Evolutionary conservation across 1,140 invertebrate genomes (phyloP).

Genomic region (Pollicipes pollicipes): DNA sequence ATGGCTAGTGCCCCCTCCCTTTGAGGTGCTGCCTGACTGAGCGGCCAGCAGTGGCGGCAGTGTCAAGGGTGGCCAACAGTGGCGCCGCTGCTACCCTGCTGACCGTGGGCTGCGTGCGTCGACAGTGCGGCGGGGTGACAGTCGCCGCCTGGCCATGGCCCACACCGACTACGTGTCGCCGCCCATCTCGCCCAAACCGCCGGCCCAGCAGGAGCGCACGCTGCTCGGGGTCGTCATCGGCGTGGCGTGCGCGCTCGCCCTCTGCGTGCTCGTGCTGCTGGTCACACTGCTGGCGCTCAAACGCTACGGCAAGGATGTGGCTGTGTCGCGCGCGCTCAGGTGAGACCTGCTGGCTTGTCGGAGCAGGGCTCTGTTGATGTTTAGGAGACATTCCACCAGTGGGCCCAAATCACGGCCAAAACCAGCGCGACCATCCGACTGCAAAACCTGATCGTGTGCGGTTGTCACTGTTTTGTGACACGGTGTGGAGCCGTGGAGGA

Average conservation of each 20-base stretch:
- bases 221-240: conserved; percentile 19
- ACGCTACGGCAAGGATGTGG: conserved; percentile 47
- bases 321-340: not conserved
- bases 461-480: too few species aligned
- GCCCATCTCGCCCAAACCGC: conserved; percentile 29
- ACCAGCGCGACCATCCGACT: too few species aligned
- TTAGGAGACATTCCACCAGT: too few species aligned
- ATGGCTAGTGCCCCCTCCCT: too few species aligned
- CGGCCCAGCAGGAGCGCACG: not conserved
- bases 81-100: too few species aligned
- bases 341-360: conserved; percentile 30
- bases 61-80: too few species aligned
- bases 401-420: too few species aligned
- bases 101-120: not conserved
- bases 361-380: conserved; percentile 37
- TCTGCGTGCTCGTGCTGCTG: conserved; percentile 43
- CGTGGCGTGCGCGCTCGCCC: conserved; percentile 39
- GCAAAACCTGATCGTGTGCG: too few species aligned
- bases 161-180: conserved; percentile 24
- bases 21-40: too few species aligned
- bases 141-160: conserved; percentile 12
- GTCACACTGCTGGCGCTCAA: conserved; percentile 48
- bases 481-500: too few species aligned
- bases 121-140: conserved; percentile 3
- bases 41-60: too few species aligned